Evolutionary conservation across 1,140 invertebrate species (phyloP).

Genomic region (Drosophila ironensis): DNA sequence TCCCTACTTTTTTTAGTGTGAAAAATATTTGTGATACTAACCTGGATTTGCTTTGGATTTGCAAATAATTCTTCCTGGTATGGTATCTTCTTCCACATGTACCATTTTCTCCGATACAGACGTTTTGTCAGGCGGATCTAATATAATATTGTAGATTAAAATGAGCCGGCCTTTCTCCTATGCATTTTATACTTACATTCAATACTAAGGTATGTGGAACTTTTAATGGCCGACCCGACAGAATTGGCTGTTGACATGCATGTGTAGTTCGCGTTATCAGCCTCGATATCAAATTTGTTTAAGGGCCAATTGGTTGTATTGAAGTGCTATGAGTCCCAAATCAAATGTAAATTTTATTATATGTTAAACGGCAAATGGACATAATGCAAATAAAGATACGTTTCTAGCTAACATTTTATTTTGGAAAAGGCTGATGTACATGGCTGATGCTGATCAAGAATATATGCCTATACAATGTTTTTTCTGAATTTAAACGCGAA

Average conservation of each 20-base stretch:
- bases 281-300: conserved; percentile 87
- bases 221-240: conserved; percentile 88
- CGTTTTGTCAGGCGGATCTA: conserved; percentile 94
- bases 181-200: conserved; percentile 89
- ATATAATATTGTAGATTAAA: neutral
- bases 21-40: conserved; percentile 57
- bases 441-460: no score
- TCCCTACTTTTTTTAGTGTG: neutral
- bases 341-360: neutral
- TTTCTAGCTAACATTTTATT: neutral
- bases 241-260: conserved; percentile 90
- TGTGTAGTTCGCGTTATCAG: conserved; percentile 92
- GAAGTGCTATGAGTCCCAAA: conserved; percentile 65
- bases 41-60: conserved; percentile 88
- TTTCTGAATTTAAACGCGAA: no score
- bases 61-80: conserved; percentile 89
- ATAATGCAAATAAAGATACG: neutral
- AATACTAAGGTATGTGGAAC: conserved; percentile 91
- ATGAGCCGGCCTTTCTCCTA: neutral
- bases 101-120: conserved; percentile 88
- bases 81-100: conserved; percentile 89
- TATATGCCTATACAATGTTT: no score
- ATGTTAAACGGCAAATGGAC: neutral
- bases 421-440: no score
- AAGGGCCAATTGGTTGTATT: conserved; percentile 92